Evolutionary conservation across 2,797 vertebrate species (phyloP).

Genomic region (Ctenosaura bakeri): DNA sequence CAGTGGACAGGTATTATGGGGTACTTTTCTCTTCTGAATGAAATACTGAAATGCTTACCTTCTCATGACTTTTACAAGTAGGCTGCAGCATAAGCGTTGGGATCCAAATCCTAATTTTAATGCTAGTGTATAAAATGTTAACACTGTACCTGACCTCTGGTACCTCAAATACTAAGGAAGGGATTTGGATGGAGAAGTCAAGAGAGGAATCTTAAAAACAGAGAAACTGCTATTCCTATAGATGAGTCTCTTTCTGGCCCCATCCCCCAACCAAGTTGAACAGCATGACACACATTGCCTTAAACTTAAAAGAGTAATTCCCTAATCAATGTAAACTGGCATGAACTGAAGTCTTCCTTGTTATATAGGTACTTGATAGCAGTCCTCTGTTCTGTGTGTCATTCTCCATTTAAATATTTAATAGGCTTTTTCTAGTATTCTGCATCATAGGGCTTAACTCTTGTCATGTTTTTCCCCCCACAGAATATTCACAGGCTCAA

Average conservation of each 20-base stretch:
- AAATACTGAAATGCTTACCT: not conserved
- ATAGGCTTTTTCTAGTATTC: constrained; percentile 27
- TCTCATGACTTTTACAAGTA: not conserved
- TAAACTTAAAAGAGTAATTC: not conserved
- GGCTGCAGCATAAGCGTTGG: not conserved
- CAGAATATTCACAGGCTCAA: constrained; percentile 97
- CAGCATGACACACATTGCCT: not conserved
- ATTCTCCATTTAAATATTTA: not conserved
- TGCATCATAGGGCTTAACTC: constrained; percentile 25
- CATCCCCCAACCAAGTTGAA: not conserved
- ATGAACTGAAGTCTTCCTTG: not conserved
- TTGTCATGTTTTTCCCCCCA: constrained; percentile 53
- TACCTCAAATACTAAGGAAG: not conserved
- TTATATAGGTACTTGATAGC: not conserved
- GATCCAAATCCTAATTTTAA: constrained; percentile 21
- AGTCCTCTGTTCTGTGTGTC: not conserved
- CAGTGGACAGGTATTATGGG: constrained; percentile 90
- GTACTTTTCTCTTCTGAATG: not conserved
- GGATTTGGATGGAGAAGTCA: not conserved
- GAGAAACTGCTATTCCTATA: not conserved
- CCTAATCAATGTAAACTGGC: not conserved
- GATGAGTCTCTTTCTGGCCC: not conserved
- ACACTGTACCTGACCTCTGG: not conserved
- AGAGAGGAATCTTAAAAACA: not conserved
- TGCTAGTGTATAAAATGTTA: not conserved